Percentiles rank a stretch among this genome's conserved stretches.
These are phyloP conservation scores for Diplodus sargus DNA, from an alignment of 2,797 vertebrate species.

Conservation along the genomic window DNA sequence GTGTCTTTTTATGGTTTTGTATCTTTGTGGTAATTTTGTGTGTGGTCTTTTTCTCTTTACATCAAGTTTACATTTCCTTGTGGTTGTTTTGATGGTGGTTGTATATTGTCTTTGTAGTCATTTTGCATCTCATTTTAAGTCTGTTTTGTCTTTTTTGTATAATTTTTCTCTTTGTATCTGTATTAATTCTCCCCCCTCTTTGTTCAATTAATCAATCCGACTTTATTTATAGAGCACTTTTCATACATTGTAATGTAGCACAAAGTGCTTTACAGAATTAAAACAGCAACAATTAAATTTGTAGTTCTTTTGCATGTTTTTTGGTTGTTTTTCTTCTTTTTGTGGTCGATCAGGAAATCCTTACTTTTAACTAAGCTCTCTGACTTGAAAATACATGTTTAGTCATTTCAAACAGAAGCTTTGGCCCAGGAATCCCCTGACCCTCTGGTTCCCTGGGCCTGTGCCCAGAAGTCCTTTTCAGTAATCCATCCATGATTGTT, in stretches of 20 bases:
- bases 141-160: too few species aligned
- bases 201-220: too few species aligned
- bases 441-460: not conserved
- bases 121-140: not conserved
- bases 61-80: rapidly evolving
- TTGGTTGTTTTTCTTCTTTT: not conserved
- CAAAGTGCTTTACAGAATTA: too few species aligned
- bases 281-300: not conserved
- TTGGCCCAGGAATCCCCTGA: not conserved
- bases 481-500: slow-evolving; percentile 41
- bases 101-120: not conserved
- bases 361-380: not conserved
- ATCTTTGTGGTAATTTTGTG: too few species aligned
- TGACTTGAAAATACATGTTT: not conserved
- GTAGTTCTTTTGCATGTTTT: not conserved
- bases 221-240: too few species aligned
- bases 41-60: too few species aligned
- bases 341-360: not conserved
- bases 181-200: not conserved
- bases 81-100: not conserved
- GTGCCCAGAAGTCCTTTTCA: not conserved
- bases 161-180: not conserved
- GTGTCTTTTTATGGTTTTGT: too few species aligned
- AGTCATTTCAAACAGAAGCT: not conserved
- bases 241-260: too few species aligned